Percentiles rank a stretch among this genome's conserved stretches.
Conservation (phyloP, 2,888 invertebrate species). For the Anorthoa munda region DNA sequence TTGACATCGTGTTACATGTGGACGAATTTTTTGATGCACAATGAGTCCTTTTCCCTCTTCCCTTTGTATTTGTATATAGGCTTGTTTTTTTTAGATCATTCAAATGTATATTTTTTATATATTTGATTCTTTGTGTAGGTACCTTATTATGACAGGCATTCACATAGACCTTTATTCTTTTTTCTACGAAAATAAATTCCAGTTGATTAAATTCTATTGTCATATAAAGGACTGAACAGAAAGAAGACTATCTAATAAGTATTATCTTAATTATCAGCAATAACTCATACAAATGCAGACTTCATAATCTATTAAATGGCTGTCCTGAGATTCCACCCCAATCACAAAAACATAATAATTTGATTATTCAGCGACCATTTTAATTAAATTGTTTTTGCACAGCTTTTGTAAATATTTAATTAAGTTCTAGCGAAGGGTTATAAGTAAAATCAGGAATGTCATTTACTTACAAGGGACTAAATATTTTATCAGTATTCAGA, state of each 20-base stretch:
- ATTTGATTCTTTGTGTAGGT: not conserved
- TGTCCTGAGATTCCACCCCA: not conserved
- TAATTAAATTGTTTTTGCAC: not conserved
- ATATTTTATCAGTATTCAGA: constrained; percentile 25
- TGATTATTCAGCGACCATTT: constrained; percentile 12
- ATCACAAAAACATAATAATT: not conserved
- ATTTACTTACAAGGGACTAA: constrained; percentile 1
- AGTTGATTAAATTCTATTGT: no score
- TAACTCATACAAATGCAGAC: not conserved
- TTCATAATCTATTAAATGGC: not conserved
- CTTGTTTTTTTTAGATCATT: no score
- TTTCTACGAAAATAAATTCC: not conserved
- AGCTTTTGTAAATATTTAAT: constrained; percentile 23
- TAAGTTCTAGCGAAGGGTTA: not conserved
- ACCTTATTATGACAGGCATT: not conserved
- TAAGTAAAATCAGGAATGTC: constrained; percentile 6
- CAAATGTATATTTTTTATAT: not conserved
- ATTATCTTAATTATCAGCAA: not conserved
- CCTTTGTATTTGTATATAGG: no score
- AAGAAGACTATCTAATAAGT: not conserved
- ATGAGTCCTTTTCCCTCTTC: no score
- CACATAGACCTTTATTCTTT: not conserved
- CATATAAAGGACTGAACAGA: no score
- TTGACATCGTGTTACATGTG: no score
- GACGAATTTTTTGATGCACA: no score